A percentile compares a stretch with the other conserved stretches of the same genome.
Evolutionary conservation across 2,113 vertebrate species (phyloP).

Genomic region (Colius striatus): DNA sequence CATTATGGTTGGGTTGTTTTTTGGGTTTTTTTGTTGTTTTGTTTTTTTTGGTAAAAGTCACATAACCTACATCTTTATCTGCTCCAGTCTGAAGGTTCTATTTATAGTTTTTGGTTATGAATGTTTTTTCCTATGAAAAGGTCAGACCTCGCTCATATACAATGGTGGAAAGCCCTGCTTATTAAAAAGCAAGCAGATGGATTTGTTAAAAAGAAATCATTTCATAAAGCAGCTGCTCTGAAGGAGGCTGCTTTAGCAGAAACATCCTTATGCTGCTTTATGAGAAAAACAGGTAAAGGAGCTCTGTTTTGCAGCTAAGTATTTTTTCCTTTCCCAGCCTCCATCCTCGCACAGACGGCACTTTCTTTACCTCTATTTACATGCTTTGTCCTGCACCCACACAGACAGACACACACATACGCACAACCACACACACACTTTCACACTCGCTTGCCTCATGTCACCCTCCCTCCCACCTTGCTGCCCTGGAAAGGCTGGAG

Average conservation of each 20-base stretch:
- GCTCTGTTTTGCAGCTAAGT: constrained; percentile 14
- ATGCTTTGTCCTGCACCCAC: background rate
- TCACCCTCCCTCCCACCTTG: background rate
- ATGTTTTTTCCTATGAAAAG: constrained; percentile 83
- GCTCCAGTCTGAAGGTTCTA: constrained; percentile 75
- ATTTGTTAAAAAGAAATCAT: constrained; percentile 68
- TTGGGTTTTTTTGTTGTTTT: background rate
- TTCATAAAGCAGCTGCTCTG: constrained; percentile 56
- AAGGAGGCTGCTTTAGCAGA: constrained; percentile 53
- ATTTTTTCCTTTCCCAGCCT: constrained; percentile 42
- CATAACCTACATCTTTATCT: constrained; percentile 79
- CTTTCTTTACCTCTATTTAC: background rate
- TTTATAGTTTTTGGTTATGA: constrained; percentile 82
- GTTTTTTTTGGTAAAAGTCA: constrained; percentile 27
- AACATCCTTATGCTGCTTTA: constrained; percentile 52
- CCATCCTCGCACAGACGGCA: background rate
- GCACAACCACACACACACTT: background rate
- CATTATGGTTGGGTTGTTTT: background rate
- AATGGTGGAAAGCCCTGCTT: constrained; percentile 66
- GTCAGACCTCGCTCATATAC: constrained; percentile 75
- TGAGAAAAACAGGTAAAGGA: constrained; percentile 57
- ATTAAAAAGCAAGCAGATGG: constrained; percentile 70
- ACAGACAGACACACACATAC: background rate
- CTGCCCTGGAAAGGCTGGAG: constrained; percentile 63
- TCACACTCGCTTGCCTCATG: background rate